Base-by-base conservation (phyloP, 2,113 vertebrate species). In the Larimichthys polyactis region DNA sequence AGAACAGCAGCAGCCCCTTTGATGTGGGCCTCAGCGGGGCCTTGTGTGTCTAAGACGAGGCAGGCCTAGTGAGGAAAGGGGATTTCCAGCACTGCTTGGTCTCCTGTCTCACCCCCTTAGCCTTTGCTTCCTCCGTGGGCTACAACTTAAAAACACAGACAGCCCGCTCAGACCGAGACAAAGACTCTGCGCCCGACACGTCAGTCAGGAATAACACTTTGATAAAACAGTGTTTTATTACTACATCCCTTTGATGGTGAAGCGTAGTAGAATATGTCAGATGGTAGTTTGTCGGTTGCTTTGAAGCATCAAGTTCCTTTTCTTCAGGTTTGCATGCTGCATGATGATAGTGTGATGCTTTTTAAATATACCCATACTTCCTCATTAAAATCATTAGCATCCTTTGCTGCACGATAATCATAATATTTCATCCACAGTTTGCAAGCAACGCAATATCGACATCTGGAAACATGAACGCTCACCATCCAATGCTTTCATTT, bases 1-100 rank as follows among this genome's bases (percentile, higher is more conserved):
- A 89, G 90, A 90, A 85, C 78, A 90, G 86, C 92, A 93, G 91
- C 78, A 90, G 90, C 65, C 67, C 81, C 75, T 92, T 91, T 91
- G 91, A 92, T 91, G 90, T 91, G 90, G 89, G 90, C 87, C 87
- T 91, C 83, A 48, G 65, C 44, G 9, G 81, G 91, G 88, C 82
- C 84, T 44, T 75, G 85, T 83, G 62, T 80, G 88, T 87, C 78
- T 87, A 44, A 88, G 84, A 89, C 75, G 24, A 89, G 65, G 82
- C 81, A 78, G 79, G 81, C 81, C 81, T 63, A 57, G 78, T 71
- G 82, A 90, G 88, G 79, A 87, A 90, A 82, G 93, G 93, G 93
- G 93, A 94, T 93, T 94, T 93, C 93, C 93, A 94, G 66, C 75
- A 1, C 64, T 14, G 82, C 85, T 77, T 65, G 78, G 69, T 83